Evolutionary conservation across 1,140 invertebrate species (phyloP), one percentile per base, ranked within the genome.

Genomic region (Temnothorax curvispinosus): DNA sequence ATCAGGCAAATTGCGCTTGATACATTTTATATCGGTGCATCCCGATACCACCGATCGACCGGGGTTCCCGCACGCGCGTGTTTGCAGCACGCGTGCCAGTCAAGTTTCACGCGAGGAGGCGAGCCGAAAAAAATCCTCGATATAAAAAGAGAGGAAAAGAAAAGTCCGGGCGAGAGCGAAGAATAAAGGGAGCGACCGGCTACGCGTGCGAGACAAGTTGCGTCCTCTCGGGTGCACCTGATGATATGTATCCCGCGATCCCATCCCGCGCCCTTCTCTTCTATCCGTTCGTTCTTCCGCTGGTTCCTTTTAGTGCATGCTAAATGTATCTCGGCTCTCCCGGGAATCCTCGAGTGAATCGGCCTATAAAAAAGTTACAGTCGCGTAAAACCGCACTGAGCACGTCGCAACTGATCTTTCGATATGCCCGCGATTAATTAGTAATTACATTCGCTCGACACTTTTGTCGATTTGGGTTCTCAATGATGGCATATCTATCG

Each of bases 1-100:
- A 44, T 54, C 56, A 11, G 41, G n/a, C 35, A 65, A 88, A 88
- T 89, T 86, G 81, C 81, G 67, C n/a, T 3, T 67, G 74, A 89
- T 89, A 89, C 80, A 81, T 89, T 80, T 88, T 86, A 89, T 86
- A 72, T 65, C 75, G 41, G 2, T 47, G 74, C 35, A 15, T 58
- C 35, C 38, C 74, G 58, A 38, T 15, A 50, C 8, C 7, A 3
- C 3, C 27, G 69, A 21, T 27, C 38, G 60, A 56, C 54, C 74
- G 65, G 32, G 9, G n/a, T 67, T n/a, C 27, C n/a, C 27, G 35
- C 35, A 41, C 60, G 62, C 65, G 84, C n/a, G 35, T 54, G 56
- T 38, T 60, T 62, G 15, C 44, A 64, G 72, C 81, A 82, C 72
- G 82, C 44, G 62, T 65, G 82, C 72, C 56, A 32, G 32, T 2